phyloP scores from a whole-genome alignment of 2,797 vertebrate species.

The Peromyscus aztecus region DNA sequence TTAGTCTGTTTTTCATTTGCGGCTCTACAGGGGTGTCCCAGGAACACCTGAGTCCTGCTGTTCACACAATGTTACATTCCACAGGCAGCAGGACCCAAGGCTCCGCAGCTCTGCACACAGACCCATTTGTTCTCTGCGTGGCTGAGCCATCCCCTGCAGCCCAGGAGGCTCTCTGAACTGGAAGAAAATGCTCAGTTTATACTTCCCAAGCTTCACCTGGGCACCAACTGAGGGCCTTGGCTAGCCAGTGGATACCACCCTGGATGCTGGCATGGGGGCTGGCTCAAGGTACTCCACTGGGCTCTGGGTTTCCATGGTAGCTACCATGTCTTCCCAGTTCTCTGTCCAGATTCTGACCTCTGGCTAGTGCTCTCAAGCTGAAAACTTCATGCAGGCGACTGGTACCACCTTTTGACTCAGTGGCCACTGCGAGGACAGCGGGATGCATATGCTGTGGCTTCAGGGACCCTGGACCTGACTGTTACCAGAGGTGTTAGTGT shows the following conservation, averaged over 20 bases:
- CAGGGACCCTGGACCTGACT: background rate
- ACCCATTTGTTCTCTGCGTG: rapidly evolving
- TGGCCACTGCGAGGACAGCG: rapidly evolving
- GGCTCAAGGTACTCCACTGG: background rate
- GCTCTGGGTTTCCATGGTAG: background rate
- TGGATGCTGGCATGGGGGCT: rapidly evolving
- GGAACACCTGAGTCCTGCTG: rapidly evolving
- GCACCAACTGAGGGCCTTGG: background rate
- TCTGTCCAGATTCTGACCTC: background rate
- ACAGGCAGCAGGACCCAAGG: background rate
- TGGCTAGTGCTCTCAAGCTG: background rate
- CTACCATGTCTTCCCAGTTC: background rate
- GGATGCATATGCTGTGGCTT: rapidly evolving
- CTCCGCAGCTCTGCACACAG: background rate
- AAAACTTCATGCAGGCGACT: background rate
- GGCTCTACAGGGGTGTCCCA: background rate
- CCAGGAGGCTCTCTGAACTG: background rate
- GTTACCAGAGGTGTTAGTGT: background rate
- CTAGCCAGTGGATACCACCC: background rate
- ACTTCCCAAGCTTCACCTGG: background rate
- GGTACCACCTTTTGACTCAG: background rate
- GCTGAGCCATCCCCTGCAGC: background rate
- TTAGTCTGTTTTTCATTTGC: background rate
- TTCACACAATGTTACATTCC: background rate
- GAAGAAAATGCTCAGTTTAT: background rate